Conservation (phyloP, 2,113 vertebrate species). For the Fregetta grallaria region DNA sequence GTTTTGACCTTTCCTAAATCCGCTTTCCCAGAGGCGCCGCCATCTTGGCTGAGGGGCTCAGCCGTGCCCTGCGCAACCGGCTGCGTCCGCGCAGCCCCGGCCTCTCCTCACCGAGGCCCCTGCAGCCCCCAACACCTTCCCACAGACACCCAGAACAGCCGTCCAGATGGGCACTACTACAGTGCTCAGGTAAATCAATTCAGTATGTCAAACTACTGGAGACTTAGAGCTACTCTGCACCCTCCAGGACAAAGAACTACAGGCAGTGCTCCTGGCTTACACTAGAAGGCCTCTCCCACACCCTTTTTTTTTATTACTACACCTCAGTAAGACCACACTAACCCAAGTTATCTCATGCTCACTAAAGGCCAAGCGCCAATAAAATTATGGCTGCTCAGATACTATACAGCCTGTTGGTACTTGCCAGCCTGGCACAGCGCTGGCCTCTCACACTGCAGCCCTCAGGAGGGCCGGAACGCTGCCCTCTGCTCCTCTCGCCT, state of each 20-base stretch:
- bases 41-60: background rate
- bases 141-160: background rate
- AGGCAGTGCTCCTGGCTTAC: background rate
- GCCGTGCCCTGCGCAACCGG: background rate
- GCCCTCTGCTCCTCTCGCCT: background rate
- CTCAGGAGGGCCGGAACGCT: accelerated
- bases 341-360: background rate
- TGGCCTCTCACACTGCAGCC: accelerated
- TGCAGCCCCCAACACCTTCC: background rate
- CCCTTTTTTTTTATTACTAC: background rate
- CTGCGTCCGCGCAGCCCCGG: too few relatives aligned
- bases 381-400: background rate
- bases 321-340: background rate
- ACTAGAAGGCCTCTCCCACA: too few relatives aligned
- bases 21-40: accelerated
- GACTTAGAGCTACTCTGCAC: accelerated
- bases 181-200: background rate
- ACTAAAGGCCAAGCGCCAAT: background rate
- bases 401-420: accelerated
- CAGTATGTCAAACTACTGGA: background rate
- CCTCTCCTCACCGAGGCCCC: background rate
- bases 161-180: background rate
- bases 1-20: too few relatives aligned
- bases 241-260: background rate
- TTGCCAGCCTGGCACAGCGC: accelerated